Conservation (phyloP, 2,113 vertebrate species). For the Coptodon bakossiorum region DNA sequence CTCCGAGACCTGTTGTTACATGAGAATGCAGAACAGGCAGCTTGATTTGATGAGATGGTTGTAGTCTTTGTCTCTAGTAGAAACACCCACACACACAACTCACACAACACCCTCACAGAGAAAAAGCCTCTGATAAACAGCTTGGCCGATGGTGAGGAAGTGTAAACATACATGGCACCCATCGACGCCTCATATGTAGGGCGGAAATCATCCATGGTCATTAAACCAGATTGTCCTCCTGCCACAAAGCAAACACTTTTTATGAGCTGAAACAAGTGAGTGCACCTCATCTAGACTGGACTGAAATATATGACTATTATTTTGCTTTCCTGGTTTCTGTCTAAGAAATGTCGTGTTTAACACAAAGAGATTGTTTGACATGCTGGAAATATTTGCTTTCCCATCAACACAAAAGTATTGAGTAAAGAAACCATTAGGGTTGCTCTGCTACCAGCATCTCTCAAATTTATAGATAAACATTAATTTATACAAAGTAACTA, state of each 20-base stretch:
- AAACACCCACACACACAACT: neutral
- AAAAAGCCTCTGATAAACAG: neutral
- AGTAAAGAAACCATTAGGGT: neutral
- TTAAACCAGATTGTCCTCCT: neutral
- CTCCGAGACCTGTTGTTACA: neutral
- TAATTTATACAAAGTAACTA: neutral
- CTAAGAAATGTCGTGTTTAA: neutral
- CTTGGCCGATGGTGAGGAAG: neutral
- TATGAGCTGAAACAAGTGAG: neutral
- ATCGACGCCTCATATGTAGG: neutral
- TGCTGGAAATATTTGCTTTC: neutral
- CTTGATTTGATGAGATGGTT: neutral
- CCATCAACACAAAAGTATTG: neutral
- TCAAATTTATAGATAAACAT: neutral
- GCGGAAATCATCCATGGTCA: neutral
- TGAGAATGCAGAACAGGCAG: neutral
- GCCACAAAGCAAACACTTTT: neutral
- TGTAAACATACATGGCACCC: neutral
- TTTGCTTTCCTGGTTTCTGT: neutral
- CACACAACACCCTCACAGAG: neutral
- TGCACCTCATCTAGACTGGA: neutral
- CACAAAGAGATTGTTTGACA: neutral
- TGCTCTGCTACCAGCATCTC: neutral
- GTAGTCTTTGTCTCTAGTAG: neutral
- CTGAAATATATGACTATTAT: neutral